Conservation (phyloP, 2,888 invertebrate genomes). For the Cecidostiba fungosa region DNA sequence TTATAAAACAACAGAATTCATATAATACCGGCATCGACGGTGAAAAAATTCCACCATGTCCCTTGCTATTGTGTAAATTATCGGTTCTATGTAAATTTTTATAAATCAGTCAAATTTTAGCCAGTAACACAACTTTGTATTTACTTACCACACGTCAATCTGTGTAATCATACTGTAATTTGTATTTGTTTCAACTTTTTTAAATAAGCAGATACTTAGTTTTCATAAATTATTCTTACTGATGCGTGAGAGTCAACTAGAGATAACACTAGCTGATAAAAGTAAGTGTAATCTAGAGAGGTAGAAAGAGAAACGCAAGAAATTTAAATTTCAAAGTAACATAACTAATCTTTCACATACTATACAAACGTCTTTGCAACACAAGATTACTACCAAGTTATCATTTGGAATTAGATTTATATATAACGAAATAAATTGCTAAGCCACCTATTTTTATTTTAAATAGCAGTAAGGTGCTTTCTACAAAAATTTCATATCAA, state of each 20-base stretch:
- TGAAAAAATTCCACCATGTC: slow-evolving; percentile 10
- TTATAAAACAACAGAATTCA: background rate
- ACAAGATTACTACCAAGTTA: background rate
- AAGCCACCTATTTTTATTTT: too few species aligned
- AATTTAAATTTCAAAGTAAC: slow-evolving; percentile 24
- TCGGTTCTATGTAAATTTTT: background rate
- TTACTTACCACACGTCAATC: slow-evolving; percentile 30
- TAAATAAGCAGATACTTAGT: slow-evolving; percentile 23
- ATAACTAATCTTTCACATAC: background rate
- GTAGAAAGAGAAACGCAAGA: background rate
- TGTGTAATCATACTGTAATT: background rate
- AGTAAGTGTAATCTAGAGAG: slow-evolving; percentile 34
- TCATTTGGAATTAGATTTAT: background rate
- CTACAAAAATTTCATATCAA: background rate
- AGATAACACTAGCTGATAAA: slow-evolving; percentile 46
- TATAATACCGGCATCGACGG: background rate
- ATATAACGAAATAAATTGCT: too few species aligned
- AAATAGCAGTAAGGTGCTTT: too few species aligned
- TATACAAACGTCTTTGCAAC: background rate
- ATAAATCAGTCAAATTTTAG: background rate
- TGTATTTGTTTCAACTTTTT: slow-evolving; percentile 13
- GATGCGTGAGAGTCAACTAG: slow-evolving; percentile 5
- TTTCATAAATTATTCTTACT: slow-evolving; percentile 39
- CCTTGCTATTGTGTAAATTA: background rate
- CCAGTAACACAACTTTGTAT: background rate